Evolutionary conservation across 1,140 invertebrate genomes (phyloP), one percentile per base, ranked within the genome.

Genomic region (Listronotus oregonensis): DNA sequence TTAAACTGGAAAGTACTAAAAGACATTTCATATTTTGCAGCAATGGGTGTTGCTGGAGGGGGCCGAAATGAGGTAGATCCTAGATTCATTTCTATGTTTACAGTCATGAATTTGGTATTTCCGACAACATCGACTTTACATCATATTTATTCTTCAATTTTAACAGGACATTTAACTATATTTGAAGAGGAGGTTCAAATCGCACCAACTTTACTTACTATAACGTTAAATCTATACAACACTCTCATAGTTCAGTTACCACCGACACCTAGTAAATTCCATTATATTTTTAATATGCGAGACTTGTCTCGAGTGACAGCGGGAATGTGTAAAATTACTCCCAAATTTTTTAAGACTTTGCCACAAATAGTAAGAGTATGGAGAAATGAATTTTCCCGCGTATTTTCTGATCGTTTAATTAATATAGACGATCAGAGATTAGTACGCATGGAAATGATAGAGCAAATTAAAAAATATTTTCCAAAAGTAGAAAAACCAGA

Each of bases 201-300:
- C 21, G 84, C 87, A 0, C 77, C 83, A 5, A 84, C 81, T 39
- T 82, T 96, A 31, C 87, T 94, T 1, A 81, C 86, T 40, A 89
- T 93, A 80, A 95, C 91, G 0, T 80, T 96, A 55, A 83, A 89
- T 39, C 79, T 96, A n/a, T 96, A 95, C 74, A 89, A 92, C 85
- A 82, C 85, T 55, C 83, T 92, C 34, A 86, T 90, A 52, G 80
- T 83, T 14, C 88, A 93, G 68, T 77, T 96, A 52, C 91, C 93
- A n/a, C 93, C 94, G 14, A 96, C 93, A 0, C 95, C 95, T 5
- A 90, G 89, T 5, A 96, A 94, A 78, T 96, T 96, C 80, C 94
- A 96, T 78, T 96, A 96, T 78, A 93, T 95, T 63, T 97, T 96
- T 80, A 96, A 96, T 78, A 85, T 96, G 78, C 85, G 93, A 65